phyloP scores from a whole-genome alignment of 2,888 invertebrate genomes.

The Arrhopalites spinosus region DNA sequence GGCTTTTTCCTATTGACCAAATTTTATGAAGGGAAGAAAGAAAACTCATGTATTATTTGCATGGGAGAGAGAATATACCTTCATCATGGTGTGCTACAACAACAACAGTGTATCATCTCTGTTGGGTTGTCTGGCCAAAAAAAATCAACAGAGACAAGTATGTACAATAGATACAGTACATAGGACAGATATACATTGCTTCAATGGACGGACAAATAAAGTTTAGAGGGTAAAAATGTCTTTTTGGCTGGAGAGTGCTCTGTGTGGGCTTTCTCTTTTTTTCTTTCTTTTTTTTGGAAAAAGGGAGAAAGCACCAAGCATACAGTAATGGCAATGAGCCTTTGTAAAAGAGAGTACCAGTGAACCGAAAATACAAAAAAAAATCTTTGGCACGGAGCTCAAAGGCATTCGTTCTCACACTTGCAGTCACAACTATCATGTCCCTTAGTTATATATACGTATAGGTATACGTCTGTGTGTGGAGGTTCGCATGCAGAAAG shows the following conservation, averaged over 20 bases:
- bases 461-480: not conserved
- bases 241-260: not conserved
- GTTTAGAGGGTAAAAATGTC: not conserved
- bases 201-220: not conserved
- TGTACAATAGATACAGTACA: not conserved
- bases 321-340: not conserved
- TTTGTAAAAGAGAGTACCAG: not conserved
- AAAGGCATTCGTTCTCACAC: too few species aligned
- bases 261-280: not conserved
- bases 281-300: not conserved
- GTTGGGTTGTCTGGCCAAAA: too few species aligned
- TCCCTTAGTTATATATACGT: too few species aligned
- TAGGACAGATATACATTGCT: not conserved
- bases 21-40: too few species aligned
- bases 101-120: too few species aligned
- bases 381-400: conserved; percentile 7
- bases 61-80: too few species aligned
- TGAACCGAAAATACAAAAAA: not conserved
- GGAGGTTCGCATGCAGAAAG: not conserved
- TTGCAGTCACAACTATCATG: too few species aligned
- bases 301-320: not conserved
- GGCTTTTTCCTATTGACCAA: too few species aligned
- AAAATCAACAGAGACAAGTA: too few species aligned
- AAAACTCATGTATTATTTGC: too few species aligned
- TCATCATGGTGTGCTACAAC: too few species aligned